Percentiles rank a stretch among this genome's conserved stretches.
These are phyloP conservation scores for Labeo calbasu DNA, from an alignment of 2,797 vertebrate species.

Conservation along the genomic window DNA sequence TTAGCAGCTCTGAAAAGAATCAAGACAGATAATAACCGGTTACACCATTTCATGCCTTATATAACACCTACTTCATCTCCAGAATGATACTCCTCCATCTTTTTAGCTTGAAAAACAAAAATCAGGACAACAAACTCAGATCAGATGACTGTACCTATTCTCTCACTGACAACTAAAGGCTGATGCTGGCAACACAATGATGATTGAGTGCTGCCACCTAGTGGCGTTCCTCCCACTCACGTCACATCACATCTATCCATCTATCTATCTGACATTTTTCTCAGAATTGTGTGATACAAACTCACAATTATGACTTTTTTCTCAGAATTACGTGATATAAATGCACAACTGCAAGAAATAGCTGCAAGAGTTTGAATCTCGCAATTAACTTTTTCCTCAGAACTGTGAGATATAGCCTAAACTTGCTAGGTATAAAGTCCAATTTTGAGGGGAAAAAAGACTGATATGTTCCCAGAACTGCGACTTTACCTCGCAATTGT, in stretches of 20 bases:
- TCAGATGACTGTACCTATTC: neutral
- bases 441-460: too few species aligned
- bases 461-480: too few species aligned
- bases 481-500: too few species aligned
- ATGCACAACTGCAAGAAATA: too few species aligned
- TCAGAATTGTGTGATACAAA: too few species aligned
- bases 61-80: slow-evolving; percentile 70
- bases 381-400: too few species aligned
- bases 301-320: too few species aligned
- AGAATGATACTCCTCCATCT: slow-evolving; percentile 75
- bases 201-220: slow-evolving; percentile 28
- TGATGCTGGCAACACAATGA: neutral
- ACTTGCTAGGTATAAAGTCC: too few species aligned
- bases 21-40: neutral
- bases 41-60: neutral
- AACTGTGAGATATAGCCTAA: too few species aligned
- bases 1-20: neutral
- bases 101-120: slow-evolving; percentile 19
- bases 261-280: too few species aligned
- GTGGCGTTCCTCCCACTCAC: slow-evolving; percentile 10
- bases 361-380: too few species aligned
- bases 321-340: too few species aligned
- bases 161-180: slow-evolving; percentile 18
- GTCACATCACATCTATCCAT: neutral
- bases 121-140: neutral